A percentile compares a stretch with the other conserved stretches of the same genome.
phyloP scores from a whole-genome alignment of 2,797 vertebrate genomes.

The Coilia nasus region DNA sequence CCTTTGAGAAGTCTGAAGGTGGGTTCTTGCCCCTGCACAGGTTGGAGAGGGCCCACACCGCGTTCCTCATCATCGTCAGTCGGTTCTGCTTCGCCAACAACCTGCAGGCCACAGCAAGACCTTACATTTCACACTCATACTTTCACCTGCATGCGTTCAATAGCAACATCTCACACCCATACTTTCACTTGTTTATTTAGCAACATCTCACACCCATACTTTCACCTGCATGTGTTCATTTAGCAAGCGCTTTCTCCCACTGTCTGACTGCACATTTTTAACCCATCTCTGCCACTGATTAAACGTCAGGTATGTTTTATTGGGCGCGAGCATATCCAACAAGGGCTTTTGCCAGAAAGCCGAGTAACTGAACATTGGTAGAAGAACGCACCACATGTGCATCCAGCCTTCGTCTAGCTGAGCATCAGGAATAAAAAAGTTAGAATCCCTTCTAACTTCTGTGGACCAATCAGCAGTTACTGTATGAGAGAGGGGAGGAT shows the following conservation, averaged over 20 bases:
- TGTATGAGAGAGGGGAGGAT: too few species aligned
- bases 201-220: neutral
- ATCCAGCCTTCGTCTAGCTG: neutral
- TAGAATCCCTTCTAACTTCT: too few species aligned
- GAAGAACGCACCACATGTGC: too few species aligned
- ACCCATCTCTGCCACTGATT: too few species aligned
- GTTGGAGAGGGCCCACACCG: slow-evolving; percentile 96
- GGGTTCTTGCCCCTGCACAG: slow-evolving; percentile 97
- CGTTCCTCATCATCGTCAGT: slow-evolving; percentile 95
- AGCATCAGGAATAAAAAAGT: neutral
- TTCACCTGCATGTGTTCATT: neutral
- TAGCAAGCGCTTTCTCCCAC: neutral
- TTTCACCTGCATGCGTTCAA: neutral
- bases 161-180: neutral
- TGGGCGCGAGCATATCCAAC: too few species aligned
- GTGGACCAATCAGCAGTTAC: too few species aligned
- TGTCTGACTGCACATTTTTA: too few species aligned
- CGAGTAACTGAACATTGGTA: too few species aligned
- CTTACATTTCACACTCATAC: neutral
- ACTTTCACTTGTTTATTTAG: neutral
- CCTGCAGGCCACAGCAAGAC: slow-evolving; percentile 64
- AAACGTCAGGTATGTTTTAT: too few species aligned
- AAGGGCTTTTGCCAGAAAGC: too few species aligned
- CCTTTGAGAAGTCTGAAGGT: slow-evolving; percentile 95
- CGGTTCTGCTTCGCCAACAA: slow-evolving; percentile 92